Conservation (phyloP, 2,888 invertebrate species). For the Carterocephalus palaemon region DNA sequence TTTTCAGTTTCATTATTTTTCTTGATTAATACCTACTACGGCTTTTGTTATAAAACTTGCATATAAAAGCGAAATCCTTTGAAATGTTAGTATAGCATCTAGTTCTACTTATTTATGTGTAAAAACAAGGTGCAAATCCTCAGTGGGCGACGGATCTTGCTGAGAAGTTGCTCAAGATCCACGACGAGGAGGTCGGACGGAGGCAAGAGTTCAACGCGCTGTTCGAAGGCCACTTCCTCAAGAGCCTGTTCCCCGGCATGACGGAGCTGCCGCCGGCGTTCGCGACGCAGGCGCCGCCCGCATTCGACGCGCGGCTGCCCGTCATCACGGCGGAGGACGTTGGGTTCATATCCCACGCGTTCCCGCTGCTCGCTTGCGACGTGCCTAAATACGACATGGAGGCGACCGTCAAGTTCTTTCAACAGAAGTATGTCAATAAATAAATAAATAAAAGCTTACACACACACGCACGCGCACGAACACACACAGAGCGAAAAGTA, state of each 20-base stretch:
- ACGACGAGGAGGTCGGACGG: slow-evolving; percentile 89
- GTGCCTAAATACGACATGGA: slow-evolving; percentile 84
- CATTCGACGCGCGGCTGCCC: slow-evolving; percentile 87
- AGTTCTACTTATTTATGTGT: too few species aligned
- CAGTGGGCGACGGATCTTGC: slow-evolving; percentile 92
- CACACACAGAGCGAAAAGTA: too few species aligned
- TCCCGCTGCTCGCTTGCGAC: slow-evolving; percentile 83
- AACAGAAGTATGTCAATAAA: slow-evolving; percentile 66
- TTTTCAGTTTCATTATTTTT: too few species aligned
- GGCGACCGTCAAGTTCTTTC: slow-evolving; percentile 85
- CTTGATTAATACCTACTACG: too few species aligned
- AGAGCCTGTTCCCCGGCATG: slow-evolving; percentile 93
- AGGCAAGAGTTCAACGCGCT: slow-evolving; percentile 87
- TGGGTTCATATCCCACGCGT: slow-evolving; percentile 79
- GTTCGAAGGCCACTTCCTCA: slow-evolving; percentile 91
- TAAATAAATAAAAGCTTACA: not conserved
- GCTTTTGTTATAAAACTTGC: too few species aligned
- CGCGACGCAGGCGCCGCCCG: slow-evolving; percentile 87
- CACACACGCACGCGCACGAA: not conserved
- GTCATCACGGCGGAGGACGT: slow-evolving; percentile 81
- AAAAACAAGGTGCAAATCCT: too few species aligned
- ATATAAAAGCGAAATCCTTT: too few species aligned
- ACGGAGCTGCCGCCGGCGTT: slow-evolving; percentile 91
- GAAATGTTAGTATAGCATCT: too few species aligned
- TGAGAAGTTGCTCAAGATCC: slow-evolving; percentile 86